Evolutionary conservation across 2,888 invertebrate species (phyloP).

Genomic region (Notodonta dromedarius): DNA sequence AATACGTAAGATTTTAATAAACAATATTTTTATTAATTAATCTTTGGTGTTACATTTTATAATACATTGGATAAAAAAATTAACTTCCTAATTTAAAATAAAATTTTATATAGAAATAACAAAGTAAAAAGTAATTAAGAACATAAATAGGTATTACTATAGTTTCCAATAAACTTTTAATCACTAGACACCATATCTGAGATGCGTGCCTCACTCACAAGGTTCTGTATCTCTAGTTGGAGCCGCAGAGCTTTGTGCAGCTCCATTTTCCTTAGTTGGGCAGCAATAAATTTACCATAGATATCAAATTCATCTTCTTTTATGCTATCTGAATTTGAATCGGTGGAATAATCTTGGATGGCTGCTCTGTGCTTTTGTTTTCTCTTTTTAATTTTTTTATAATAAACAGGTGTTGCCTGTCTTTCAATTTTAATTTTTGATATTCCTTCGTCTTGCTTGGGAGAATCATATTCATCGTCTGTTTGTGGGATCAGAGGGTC

Average conservation of each 20-base stretch:
- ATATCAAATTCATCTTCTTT: slow-evolving; percentile 70
- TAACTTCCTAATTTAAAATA: background rate
- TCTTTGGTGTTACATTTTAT: slow-evolving; percentile 4
- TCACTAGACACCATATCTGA: slow-evolving; percentile 44
- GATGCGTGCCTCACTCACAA: slow-evolving; percentile 63
- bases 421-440: slow-evolving; percentile 46
- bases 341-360: slow-evolving; percentile 39
- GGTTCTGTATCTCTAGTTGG: slow-evolving; percentile 62
- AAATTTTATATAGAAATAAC: background rate
- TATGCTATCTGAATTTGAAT: slow-evolving; percentile 32
- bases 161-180: slow-evolving; percentile 10
- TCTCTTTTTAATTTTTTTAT: slow-evolving; percentile 60
- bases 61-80: background rate
- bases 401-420: slow-evolving; percentile 29
- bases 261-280: slow-evolving; percentile 62
- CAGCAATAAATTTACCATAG: slow-evolving; percentile 67
- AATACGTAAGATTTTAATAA: no score
- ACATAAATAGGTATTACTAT: background rate
- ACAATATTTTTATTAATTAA: slow-evolving; percentile 4
- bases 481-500: slow-evolving; percentile 60
- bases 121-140: background rate
- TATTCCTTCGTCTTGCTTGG: slow-evolving; percentile 36
- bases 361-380: slow-evolving; percentile 50
- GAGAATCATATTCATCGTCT: slow-evolving; percentile 57
- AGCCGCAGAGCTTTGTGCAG: slow-evolving; percentile 57